Evolutionary conservation across 2,888 invertebrate genomes (phyloP).

Genomic region (Dysmachus trigonus): DNA sequence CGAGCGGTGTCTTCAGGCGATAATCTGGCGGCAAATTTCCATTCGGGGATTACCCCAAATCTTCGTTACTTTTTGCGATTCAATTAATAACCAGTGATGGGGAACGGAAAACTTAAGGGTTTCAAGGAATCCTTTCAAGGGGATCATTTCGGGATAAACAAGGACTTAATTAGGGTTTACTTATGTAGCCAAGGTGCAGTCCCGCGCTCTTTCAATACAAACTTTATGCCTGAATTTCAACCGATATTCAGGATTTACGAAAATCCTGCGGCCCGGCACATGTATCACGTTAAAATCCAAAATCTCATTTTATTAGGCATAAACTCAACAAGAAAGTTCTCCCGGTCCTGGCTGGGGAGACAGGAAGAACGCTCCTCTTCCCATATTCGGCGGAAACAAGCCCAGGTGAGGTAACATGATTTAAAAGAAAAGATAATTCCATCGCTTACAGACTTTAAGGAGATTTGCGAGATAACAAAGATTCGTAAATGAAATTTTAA

Average conservation of each 20-base stretch:
- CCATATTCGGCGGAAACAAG: not conserved
- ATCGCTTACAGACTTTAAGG: not conserved
- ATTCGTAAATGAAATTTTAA: constrained; percentile 17
- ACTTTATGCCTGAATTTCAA: not conserved
- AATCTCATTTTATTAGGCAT: not conserved
- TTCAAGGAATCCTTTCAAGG: not conserved
- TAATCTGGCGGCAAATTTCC: not conserved
- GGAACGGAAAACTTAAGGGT: not conserved
- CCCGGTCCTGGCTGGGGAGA: not conserved
- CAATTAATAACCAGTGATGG: constrained; percentile 9
- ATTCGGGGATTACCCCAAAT: not conserved
- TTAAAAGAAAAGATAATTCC: constrained; percentile 23
- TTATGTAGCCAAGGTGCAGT: constrained; percentile 1
- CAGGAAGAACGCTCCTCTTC: not conserved
- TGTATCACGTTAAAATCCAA: not conserved
- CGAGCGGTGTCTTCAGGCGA: not conserved
- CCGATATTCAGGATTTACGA: not conserved
- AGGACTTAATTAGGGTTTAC: constrained; percentile 6
- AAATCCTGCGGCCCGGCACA: not conserved
- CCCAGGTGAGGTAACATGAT: constrained; percentile 3
- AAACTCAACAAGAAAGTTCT: not conserved
- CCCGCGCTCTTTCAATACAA: not conserved
- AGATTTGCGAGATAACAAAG: constrained; percentile 10
- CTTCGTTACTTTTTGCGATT: constrained; percentile 1
- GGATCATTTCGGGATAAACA: not conserved